phyloP scores from a whole-genome alignment of 2,888 invertebrate genomes.

The Syrphus vitripennis region DNA sequence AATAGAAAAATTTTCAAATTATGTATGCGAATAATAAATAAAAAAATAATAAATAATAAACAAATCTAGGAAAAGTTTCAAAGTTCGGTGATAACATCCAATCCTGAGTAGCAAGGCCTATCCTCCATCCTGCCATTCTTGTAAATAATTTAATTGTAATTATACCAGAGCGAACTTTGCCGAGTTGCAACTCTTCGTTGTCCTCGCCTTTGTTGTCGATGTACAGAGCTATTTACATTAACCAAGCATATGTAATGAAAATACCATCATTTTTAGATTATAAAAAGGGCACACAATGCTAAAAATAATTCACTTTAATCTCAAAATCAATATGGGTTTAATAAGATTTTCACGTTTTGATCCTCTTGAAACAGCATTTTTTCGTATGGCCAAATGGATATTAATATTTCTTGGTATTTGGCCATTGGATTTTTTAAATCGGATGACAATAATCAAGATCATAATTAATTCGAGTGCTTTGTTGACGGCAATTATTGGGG shows the following conservation, averaged over 20 bases:
- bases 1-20: not conserved
- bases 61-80: not conserved
- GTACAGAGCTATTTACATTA: not conserved
- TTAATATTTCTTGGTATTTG: conserved; percentile 27
- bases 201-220: not conserved
- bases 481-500: conserved; percentile 51
- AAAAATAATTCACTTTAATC: not conserved
- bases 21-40: not conserved
- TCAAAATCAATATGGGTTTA: not conserved
- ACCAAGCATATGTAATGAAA: not conserved
- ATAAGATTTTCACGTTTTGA: conserved; percentile 15
- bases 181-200: not conserved
- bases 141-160: conserved; percentile 12
- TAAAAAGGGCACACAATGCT: not conserved
- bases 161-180: not conserved
- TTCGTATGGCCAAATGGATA: conserved; percentile 22
- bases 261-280: not conserved
- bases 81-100: not conserved
- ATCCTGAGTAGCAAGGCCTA: not conserved
- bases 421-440: conserved; percentile 26
- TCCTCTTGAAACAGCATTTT: conserved; percentile 25
- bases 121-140: not conserved
- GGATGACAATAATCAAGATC: not conserved
- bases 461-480: conserved; percentile 21
- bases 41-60: not conserved